Percentiles rank a stretch among this genome's conserved stretches.
Evolutionary conservation across 2,113 vertebrate species (phyloP).

Genomic region (Nestor notabilis): DNA sequence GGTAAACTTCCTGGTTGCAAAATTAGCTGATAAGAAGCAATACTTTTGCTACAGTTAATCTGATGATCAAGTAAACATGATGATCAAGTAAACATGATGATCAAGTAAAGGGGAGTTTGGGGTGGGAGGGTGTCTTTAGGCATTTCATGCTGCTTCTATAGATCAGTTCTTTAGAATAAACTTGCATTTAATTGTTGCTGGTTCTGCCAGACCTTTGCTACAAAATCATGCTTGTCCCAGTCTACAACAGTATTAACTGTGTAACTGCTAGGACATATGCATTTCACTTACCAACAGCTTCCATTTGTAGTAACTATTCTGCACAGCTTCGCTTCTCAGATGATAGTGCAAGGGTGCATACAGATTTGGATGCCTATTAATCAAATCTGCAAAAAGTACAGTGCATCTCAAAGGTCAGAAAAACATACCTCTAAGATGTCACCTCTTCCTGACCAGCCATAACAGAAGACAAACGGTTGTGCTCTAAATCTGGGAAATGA

Average conservation of each 20-base stretch:
- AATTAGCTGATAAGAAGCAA: background rate
- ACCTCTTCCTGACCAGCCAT: background rate
- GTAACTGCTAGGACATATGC: background rate
- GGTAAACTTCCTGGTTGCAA: background rate
- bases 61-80: background rate
- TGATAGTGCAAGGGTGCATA: background rate
- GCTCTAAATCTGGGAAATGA: background rate
- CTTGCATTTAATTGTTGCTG: background rate
- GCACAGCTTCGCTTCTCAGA: background rate
- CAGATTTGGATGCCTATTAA: background rate
- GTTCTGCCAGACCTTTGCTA: background rate
- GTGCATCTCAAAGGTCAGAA: background rate
- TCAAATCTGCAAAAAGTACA: background rate
- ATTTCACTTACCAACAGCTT: background rate
- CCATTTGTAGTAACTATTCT: background rate
- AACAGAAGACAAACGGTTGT: background rate
- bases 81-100: background rate
- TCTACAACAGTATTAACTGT: constrained; percentile 1
- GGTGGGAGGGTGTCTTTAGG: background rate
- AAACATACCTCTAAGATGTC: background rate
- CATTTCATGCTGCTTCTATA: background rate
- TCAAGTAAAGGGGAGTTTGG: background rate
- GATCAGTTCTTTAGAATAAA: background rate
- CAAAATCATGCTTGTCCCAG: constrained; percentile 6
- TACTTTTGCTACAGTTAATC: background rate